Conservation (phyloP, 1,140 invertebrate species). For the Zaprionus taronus region DNA sequence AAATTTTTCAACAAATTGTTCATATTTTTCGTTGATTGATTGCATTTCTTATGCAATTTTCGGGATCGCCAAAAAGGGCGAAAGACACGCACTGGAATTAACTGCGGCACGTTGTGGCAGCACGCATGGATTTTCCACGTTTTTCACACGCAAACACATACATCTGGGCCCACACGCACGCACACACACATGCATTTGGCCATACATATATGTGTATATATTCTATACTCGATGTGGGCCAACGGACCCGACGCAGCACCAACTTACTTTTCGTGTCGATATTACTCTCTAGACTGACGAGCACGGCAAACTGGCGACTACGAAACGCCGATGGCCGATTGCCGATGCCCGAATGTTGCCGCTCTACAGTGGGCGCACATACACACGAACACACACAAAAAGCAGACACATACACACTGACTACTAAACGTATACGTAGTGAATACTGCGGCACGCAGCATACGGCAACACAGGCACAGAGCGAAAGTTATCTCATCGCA, state of each 20-base stretch:
- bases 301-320: constrained; percentile 61
- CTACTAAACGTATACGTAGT: constrained; percentile 1
- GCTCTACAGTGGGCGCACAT: constrained; percentile 24
- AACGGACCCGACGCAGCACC: constrained; percentile 64
- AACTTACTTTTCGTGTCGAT: constrained; percentile 83
- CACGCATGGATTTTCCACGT: constrained; percentile 76
- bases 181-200: constrained; percentile 25
- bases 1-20: constrained; percentile 61
- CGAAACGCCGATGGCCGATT: constrained; percentile 66
- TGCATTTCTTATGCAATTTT: constrained; percentile 76
- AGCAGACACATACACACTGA: constrained; percentile 11
- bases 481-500: constrained; percentile 45
- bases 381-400: constrained; percentile 30
- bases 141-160: constrained; percentile 48
- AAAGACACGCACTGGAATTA: constrained; percentile 47
- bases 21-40: constrained; percentile 65
- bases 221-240: constrained; percentile 67
- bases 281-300: constrained; percentile 82
- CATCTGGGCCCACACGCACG: constrained; percentile 10
- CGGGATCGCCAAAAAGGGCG: background rate
- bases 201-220: constrained; percentile 67
- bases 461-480: constrained; percentile 4
- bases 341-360: constrained; percentile 61
- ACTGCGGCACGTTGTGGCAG: constrained; percentile 36
- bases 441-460: constrained; percentile 68